phyloP scores from a whole-genome alignment of 2,888 invertebrate species.

The Cantharis flavilabris region DNA sequence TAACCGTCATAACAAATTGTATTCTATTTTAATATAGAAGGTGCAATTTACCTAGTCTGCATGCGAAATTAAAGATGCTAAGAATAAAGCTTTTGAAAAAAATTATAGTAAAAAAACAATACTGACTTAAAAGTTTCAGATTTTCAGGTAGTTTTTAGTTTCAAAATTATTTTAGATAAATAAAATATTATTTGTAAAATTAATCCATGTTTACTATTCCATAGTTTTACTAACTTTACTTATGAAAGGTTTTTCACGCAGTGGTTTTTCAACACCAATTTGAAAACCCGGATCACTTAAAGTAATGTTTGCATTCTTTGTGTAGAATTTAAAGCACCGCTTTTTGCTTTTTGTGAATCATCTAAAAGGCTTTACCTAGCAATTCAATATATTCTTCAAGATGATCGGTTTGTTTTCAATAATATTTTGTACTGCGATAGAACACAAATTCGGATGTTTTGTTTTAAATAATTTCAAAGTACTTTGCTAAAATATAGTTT shows the following conservation, averaged over 20 bases:
- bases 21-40: too few species aligned
- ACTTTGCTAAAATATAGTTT: too few species aligned
- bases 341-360: background rate
- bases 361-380: background rate
- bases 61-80: too few species aligned
- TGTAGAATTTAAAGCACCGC: slow-evolving; percentile 17
- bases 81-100: background rate
- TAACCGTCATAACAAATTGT: too few species aligned
- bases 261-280: background rate
- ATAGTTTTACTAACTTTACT: too few species aligned
- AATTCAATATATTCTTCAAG: background rate
- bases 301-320: slow-evolving; percentile 16
- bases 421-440: background rate
- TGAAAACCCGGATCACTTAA: slow-evolving; percentile 7
- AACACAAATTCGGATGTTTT: background rate
- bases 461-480: background rate
- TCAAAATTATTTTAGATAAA: background rate
- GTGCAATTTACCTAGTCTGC: too few species aligned
- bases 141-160: background rate
- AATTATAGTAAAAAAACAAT: background rate
- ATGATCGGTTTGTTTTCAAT: background rate
- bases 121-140: background rate
- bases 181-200: background rate
- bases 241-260: too few species aligned
- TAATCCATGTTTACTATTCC: too few species aligned